A percentile compares a stretch with the other conserved stretches of the same genome.
Conservation (phyloP, 2,888 invertebrate genomes). For the Callimorpha dominula region DNA sequence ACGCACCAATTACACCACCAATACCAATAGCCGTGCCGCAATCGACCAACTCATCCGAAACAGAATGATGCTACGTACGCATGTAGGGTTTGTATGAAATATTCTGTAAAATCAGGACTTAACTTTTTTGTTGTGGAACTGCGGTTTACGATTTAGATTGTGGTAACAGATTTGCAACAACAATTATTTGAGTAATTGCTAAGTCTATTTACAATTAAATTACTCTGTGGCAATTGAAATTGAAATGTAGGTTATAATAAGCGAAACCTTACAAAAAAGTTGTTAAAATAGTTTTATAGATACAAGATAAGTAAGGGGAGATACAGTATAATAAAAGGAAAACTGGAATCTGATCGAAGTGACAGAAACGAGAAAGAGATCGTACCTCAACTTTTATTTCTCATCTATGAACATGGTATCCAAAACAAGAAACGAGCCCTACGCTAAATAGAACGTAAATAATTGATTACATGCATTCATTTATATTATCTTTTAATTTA, state of each 20-base stretch:
- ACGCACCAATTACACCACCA: conserved; percentile 53
- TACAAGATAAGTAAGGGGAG: background rate
- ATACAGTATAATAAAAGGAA: background rate
- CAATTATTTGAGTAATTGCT: conserved; percentile 15
- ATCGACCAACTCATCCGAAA: conserved; percentile 58
- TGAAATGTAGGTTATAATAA: background rate
- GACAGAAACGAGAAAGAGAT: background rate
- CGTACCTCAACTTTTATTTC: background rate
- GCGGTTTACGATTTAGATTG: conserved; percentile 1
- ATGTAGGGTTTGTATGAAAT: conserved; percentile 21
- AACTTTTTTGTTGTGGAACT: background rate
- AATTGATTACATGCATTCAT: no score
- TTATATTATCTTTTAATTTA: no score
- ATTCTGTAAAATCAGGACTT: conserved; percentile 9
- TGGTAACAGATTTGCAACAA: conserved; percentile 8
- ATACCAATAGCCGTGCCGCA: conserved; percentile 53
- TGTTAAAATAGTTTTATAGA: background rate
- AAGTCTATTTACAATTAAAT: conserved; percentile 17
- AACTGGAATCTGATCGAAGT: background rate
- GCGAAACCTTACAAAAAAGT: background rate
- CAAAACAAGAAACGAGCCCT: background rate
- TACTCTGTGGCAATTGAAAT: conserved; percentile 2
- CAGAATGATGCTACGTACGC: conserved; percentile 44
- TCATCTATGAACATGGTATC: background rate
- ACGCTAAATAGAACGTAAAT: no score